Percentiles rank a stretch among this genome's conserved stretches.
Conservation (phyloP, 2,888 invertebrate species). For the Tenodera sinensis region DNA sequence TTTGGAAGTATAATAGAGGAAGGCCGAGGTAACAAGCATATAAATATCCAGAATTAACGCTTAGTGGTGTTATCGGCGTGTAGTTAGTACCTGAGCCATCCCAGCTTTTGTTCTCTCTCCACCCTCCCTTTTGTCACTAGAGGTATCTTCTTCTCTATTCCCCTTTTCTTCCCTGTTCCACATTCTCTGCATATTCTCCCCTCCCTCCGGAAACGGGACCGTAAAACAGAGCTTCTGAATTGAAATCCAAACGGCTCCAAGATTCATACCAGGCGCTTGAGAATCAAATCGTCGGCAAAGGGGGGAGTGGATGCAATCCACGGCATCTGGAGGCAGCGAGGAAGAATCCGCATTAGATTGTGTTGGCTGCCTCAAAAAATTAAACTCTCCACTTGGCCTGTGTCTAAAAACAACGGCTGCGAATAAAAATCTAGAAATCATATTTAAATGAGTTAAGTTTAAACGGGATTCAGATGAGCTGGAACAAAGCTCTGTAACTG, state of each 20-base stretch:
- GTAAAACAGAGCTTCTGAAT: background rate
- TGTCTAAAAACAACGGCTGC: background rate
- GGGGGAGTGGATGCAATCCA: background rate
- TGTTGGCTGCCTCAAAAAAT: background rate
- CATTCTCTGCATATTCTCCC: background rate
- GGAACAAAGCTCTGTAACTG: background rate
- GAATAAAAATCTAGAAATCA: background rate
- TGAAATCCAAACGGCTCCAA: background rate
- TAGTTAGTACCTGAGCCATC: background rate
- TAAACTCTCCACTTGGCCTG: background rate
- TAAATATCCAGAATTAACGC: background rate
- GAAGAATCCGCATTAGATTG: background rate
- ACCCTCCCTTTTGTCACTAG: background rate
- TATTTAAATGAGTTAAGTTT: background rate
- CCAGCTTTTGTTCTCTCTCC: background rate
- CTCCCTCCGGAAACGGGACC: background rate
- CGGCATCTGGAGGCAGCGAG: background rate
- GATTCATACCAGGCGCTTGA: background rate
- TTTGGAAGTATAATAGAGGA: background rate
- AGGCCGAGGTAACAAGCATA: background rate
- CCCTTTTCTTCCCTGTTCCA: background rate
- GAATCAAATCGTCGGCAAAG: background rate
- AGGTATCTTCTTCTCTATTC: background rate
- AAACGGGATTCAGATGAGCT: background rate
- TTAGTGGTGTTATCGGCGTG: background rate